Percentiles rank a stretch among this genome's conserved stretches.
phyloP scores from a whole-genome alignment of 2,888 invertebrate genomes.

The Patella pellucida region DNA sequence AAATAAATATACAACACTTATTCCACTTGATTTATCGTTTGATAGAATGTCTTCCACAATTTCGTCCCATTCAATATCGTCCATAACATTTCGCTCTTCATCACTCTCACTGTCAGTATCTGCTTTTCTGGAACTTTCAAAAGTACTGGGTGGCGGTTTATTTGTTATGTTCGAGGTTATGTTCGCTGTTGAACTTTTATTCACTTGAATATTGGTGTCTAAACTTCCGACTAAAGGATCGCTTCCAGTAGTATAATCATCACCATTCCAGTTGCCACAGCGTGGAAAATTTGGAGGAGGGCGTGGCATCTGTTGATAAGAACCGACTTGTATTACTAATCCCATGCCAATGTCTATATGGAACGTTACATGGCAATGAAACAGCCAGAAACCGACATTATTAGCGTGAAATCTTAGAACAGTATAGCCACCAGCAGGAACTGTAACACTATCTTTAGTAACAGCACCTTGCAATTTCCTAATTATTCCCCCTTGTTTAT shows the following conservation, averaged over 20 bases:
- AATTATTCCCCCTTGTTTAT: conserved; percentile 78
- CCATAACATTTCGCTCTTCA: too few species aligned
- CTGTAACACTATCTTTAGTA: conserved; percentile 89
- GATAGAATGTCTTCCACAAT: too few species aligned
- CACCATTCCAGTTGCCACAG: conserved; percentile 77
- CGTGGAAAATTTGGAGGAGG: conserved; percentile 83
- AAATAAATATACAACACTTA: too few species aligned
- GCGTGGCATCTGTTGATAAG: conserved; percentile 81
- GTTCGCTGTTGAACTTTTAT: too few species aligned
- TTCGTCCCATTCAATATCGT: too few species aligned
- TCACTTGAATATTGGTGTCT: too few species aligned
- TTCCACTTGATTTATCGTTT: too few species aligned
- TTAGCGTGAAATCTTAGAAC: conserved; percentile 86
- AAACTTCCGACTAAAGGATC: too few species aligned
- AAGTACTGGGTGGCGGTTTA: too few species aligned
- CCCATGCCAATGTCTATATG: conserved; percentile 94
- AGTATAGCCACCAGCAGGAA: conserved; percentile 92
- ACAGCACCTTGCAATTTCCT: conserved; percentile 83
- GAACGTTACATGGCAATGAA: conserved; percentile 93
- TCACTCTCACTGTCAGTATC: too few species aligned
- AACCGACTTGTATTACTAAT: conserved; percentile 86
- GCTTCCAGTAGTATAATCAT: neutral
- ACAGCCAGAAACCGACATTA: conserved; percentile 91
- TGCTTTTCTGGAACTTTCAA: too few species aligned
- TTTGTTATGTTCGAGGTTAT: too few species aligned